Evolutionary conservation across 2,113 vertebrate species (phyloP).

Genomic region (Crotophaga sulcirostris): DNA sequence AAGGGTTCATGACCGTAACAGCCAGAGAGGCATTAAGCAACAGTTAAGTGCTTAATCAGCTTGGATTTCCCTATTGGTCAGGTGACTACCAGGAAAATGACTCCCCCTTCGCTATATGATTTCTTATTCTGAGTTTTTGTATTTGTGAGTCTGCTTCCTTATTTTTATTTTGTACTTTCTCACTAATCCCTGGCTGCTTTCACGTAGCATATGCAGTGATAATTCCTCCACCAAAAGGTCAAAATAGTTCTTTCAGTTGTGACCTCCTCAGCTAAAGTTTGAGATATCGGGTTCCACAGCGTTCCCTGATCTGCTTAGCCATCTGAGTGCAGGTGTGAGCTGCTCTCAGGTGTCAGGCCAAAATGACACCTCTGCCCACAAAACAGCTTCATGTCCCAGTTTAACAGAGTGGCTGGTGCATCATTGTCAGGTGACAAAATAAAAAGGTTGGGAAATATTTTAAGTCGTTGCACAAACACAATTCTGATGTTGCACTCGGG

Average conservation of each 20-base stretch:
- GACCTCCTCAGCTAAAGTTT: background rate
- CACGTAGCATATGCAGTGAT: background rate
- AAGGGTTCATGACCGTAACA: background rate
- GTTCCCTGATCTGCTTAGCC: background rate
- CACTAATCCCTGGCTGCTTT: background rate
- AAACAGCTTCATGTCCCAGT: background rate
- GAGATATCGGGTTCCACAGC: background rate
- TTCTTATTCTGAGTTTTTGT: background rate
- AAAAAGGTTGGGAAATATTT: background rate
- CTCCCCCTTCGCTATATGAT: background rate
- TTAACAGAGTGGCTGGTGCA: background rate
- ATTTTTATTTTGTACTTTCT: background rate
- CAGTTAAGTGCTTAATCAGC: conserved; percentile 32
- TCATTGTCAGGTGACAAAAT: background rate
- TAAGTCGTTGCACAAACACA: background rate
- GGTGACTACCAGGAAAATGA: background rate
- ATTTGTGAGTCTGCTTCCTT: background rate
- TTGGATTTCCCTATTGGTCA: conserved; percentile 14
- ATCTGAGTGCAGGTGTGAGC: background rate
- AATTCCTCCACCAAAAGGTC: background rate
- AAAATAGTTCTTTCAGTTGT: background rate
- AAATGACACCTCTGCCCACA: background rate
- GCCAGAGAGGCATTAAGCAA: background rate
- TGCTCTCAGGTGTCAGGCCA: background rate
- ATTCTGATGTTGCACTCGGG: background rate